Evolutionary conservation across 2,113 vertebrate species (phyloP), one percentile per base, ranked within the genome.

Genomic region (Taxidea taxus): DNA sequence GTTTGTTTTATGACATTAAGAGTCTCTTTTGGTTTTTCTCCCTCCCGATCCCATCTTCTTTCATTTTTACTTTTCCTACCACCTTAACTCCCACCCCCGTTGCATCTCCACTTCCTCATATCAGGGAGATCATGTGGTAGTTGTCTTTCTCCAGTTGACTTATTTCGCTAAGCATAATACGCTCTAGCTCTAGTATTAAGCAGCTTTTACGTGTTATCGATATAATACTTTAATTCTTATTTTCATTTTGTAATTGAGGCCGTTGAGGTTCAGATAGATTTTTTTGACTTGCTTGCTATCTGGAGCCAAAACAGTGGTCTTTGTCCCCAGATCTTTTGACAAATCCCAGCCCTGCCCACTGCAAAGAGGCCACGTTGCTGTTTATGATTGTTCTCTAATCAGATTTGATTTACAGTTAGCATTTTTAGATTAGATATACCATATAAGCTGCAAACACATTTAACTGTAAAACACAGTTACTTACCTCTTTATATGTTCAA

Each of bases 401-500:
- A 20, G 13, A 49, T 82, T 84, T 91, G 58, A 70, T 74, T 84
- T 70, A 47, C 2, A 70, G 2, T 44, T 29, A 87, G 11, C 58
- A 42, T 87, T 97, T 94, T 94, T 87, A 91, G 70, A 70, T 75
- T 81, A 81, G 60, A 21, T 39, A 14, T 78, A 78, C 34, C 18
- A 70, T 39, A 25, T 49, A 64, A 44, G 27, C 16, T 54, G 1
- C n/a, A n/a, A n/a, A n/a, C n/a, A n/a, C n/a, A n/a, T n/a, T n/a
- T n/a, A n/a, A n/a, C n/a, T n/a, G n/a, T n/a, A n/a, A n/a, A n/a
- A n/a, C n/a, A 54, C 15, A 39, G 11, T 68, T 82, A 54, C 47
- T 80, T 12, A 51, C 77, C 70, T 95, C 64, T 96, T 72, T 86
- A 82, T 66, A 34, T 89, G 11, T 91, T 95, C 29, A 77, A 81